Base-by-base conservation (phyloP, 2,113 vertebrate species). In the Coracopsis vasa region DNA sequence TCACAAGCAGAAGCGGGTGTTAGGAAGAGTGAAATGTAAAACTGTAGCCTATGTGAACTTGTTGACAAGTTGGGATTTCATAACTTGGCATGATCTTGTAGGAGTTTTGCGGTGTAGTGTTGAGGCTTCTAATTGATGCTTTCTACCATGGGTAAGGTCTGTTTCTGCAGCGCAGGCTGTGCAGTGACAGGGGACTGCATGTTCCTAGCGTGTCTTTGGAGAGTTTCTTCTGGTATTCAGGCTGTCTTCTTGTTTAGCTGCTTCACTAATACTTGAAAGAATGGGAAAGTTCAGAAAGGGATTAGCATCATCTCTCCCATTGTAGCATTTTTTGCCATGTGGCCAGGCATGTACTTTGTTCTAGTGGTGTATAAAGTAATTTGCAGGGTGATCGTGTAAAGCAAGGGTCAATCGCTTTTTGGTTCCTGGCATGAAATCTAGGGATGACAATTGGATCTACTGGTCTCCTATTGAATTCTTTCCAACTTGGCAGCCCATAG, bases 11-110 rank as follows among this genome's bases (percentile, higher is more conserved):
- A 74, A 83, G 64, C 64, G 88, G 54, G 28, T 95, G 74, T 93
- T 64, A 85, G 94, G 72, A 83, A 56, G 37, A 88, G 58, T 44
- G 84, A 81, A 89, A 65, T 45, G 48, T 69, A 60, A 67, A 90
- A 66, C 79, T 41, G 47, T 80, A 86, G 56, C 64, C 61, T 86
- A 31, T 72, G 69, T 69, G 69, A 93, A 71, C 54, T 71, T 93
- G 91, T 94, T 86, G 88, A 91, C 92, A 79, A 60, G 53, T 72
- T 72, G 72, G 42, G 69, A 67, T 90, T 93, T 92, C 48, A 5
- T 81, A 71, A 79, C 39, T 62, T 74, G 69, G 33, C 10, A 0
- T 61, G 65, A 84, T 64, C 64, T 41, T 70, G 27, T 35, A 80
- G 58, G 73, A 86, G 50, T 90, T 93, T n/a, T 90, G 83, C 0